Conservation (phyloP, 2,113 vertebrate species). For the Alethe diademata region DNA sequence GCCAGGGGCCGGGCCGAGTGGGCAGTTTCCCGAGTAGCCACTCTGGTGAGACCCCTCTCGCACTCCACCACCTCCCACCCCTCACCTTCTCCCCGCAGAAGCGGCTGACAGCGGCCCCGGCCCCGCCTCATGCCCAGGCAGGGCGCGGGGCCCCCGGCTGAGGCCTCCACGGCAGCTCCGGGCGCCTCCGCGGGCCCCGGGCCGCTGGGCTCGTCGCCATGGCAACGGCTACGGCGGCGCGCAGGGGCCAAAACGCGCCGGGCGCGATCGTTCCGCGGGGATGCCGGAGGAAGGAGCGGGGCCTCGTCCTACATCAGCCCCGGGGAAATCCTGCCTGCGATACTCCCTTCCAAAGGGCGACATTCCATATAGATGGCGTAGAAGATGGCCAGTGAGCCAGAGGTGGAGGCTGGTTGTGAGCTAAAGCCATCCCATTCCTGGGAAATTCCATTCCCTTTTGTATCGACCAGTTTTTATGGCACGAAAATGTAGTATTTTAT, state of each 20-base stretch:
- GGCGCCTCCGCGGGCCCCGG: not conserved
- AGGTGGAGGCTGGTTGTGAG: not conserved
- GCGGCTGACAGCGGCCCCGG: not conserved
- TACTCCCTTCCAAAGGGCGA: not conserved
- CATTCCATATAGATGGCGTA: not conserved
- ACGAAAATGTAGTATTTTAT: not conserved
- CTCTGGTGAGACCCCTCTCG: not conserved
- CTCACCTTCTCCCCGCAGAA: slow-evolving; percentile 45
- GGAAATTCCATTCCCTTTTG: not conserved
- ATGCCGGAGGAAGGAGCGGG: accelerated
- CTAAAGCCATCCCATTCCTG: not conserved
- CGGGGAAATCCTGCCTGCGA: not conserved
- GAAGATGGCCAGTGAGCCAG: not conserved
- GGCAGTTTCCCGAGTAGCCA: not conserved
- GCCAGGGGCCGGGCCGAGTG: not conserved
- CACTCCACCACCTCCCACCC: not conserved
- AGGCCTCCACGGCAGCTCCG: not conserved
- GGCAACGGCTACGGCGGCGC: slow-evolving; percentile 22
- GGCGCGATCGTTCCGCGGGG: not conserved
- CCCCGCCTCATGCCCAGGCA: slow-evolving; percentile 8
- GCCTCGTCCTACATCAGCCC: accelerated
- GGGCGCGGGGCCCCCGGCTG: not conserved
- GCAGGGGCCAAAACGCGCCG: not conserved
- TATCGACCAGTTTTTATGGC: not conserved
- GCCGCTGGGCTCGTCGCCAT: not conserved